Conservation (phyloP, 2,113 vertebrate species). For the Ochotona curzoniae region DNA sequence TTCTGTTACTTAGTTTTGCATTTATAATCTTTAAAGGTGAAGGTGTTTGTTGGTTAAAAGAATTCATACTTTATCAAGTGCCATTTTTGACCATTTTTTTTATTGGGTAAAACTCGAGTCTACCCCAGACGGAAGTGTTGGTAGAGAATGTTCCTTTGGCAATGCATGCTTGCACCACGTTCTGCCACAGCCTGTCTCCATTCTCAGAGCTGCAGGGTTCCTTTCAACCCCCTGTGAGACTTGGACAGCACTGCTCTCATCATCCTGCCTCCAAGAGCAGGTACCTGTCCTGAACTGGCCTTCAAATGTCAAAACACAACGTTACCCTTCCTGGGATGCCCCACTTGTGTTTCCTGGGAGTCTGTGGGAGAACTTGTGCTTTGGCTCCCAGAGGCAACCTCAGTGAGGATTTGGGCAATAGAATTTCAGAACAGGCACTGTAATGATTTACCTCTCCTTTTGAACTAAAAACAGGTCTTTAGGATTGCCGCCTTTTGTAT, state of each 20-base stretch:
- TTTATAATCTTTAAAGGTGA: background rate
- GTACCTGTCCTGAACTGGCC: background rate
- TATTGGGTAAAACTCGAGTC: conserved; percentile 17
- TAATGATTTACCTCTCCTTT: background rate
- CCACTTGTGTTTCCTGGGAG: conserved; percentile 22
- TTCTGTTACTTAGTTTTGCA: background rate
- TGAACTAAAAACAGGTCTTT: background rate
- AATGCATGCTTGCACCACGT: background rate
- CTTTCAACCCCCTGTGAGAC: background rate
- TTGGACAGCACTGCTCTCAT: background rate
- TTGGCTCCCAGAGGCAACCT: background rate
- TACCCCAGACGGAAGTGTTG: background rate
- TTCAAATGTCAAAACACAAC: background rate
- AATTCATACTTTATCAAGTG: background rate
- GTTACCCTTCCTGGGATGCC: background rate
- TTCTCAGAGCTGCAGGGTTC: background rate
- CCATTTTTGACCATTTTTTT: conserved; percentile 23
- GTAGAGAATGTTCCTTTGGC: background rate
- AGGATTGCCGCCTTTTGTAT: background rate
- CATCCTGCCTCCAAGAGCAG: background rate
- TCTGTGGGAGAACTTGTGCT: background rate
- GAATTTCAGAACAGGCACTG: background rate
- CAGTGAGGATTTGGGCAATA: background rate
- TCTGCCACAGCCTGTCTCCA: background rate
- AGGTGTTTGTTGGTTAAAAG: background rate